A percentile compares a stretch with the other conserved stretches of the same genome.
Evolutionary conservation across 2,113 vertebrate genomes (phyloP).

Genomic region (Sander lucioperca): DNA sequence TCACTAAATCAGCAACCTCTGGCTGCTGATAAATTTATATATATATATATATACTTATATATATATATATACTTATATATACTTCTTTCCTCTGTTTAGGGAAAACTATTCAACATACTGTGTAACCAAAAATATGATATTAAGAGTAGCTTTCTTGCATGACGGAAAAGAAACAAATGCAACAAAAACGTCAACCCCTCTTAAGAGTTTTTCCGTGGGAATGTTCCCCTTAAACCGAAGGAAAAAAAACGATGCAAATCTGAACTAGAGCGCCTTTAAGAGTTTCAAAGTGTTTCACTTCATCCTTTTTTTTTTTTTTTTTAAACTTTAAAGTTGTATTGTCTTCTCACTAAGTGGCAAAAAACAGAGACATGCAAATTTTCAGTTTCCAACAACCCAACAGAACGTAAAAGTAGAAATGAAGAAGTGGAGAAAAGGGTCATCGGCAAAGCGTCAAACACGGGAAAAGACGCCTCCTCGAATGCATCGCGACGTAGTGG

Average conservation of each 20-base stretch:
- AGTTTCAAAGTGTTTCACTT: slow-evolving; percentile 70
- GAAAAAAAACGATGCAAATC: slow-evolving; percentile 83
- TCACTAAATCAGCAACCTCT: slow-evolving; percentile 89
- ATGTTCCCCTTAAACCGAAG: slow-evolving; percentile 65
- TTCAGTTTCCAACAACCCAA: slow-evolving; percentile 86
- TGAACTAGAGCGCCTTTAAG: slow-evolving; percentile 87
- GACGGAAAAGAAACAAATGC: slow-evolving; percentile 81
- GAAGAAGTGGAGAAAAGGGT: slow-evolving; percentile 25
- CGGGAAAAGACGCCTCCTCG: too few species aligned
- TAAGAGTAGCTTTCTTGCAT: slow-evolving; percentile 90
- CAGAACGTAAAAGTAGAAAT: slow-evolving; percentile 66
- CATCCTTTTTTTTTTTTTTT: slow-evolving; percentile 53
- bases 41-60: slow-evolving; percentile 62
- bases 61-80: slow-evolving; percentile 69
- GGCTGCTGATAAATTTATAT: slow-evolving; percentile 77
- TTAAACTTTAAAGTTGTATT: not conserved
- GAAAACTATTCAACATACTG: slow-evolving; percentile 90
- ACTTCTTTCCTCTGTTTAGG: slow-evolving; percentile 83
- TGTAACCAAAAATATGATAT: slow-evolving; percentile 92
- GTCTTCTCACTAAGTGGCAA: slow-evolving; percentile 73
- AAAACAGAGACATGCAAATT: slow-evolving; percentile 91
- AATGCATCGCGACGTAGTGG: too few species aligned
- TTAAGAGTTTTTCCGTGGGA: slow-evolving; percentile 53
- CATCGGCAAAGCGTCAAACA: not conserved
- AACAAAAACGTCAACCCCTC: slow-evolving; percentile 32